phyloP scores from a whole-genome alignment of 2,888 invertebrate species.

The Petrolisthes cinctipes region DNA sequence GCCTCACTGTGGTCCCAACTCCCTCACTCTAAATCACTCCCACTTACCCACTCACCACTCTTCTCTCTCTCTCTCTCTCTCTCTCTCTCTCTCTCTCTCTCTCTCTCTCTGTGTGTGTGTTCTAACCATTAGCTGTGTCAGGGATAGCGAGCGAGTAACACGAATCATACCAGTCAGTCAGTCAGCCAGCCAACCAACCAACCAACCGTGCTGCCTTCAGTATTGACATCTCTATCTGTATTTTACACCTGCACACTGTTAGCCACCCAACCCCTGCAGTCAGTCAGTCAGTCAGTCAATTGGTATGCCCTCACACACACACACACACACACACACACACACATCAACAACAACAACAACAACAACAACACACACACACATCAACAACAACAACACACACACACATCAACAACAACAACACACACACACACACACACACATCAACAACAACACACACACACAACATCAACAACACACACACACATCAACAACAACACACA shows the following conservation, averaged over 20 bases:
- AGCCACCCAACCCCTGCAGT: not conserved
- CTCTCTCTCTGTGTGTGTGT: too few species aligned
- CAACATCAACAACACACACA: not conserved
- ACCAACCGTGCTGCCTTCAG: too few species aligned
- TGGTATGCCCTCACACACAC: not conserved
- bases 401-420: not conserved
- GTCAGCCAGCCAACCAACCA: not conserved
- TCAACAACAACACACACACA: slow-evolving; percentile 16
- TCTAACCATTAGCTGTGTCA: not conserved
- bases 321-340: slow-evolving; percentile 11
- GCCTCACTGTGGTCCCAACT: too few species aligned
- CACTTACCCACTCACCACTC: too few species aligned
- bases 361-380: slow-evolving; percentile 31
- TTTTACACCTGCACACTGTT: too few species aligned
- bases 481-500: not conserved
- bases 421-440: slow-evolving; percentile 12
- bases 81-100: too few species aligned
- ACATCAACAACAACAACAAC: too few species aligned
- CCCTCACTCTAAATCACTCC: too few species aligned
- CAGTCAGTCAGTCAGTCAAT: not conserved
- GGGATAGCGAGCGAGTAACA: not conserved
- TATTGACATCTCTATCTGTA: too few species aligned
- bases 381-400: slow-evolving; percentile 17
- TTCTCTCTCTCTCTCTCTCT: too few species aligned
- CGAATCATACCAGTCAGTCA: not conserved